These are phyloP conservation scores for Ceratothoa steindachneri DNA, from an alignment of 2,888 invertebrate species.

Conservation along the genomic window DNA sequence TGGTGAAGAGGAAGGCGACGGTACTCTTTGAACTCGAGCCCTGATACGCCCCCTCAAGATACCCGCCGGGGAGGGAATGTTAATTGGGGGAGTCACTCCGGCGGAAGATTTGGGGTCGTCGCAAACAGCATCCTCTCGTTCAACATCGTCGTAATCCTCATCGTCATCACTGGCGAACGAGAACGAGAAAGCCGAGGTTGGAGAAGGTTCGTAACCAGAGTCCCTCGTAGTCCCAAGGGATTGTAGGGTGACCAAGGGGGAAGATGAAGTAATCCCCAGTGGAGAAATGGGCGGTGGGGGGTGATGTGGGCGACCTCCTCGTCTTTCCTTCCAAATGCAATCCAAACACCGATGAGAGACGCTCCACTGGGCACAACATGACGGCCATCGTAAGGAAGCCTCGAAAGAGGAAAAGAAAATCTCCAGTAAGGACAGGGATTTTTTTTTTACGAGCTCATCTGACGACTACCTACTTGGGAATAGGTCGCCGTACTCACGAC, in stretches of 20 bases:
- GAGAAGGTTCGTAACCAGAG: slow-evolving; percentile 28
- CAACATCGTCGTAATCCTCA: background rate
- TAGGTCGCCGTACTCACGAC: too few species aligned
- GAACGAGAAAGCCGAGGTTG: slow-evolving; percentile 22
- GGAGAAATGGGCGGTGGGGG: background rate
- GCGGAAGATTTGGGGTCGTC: background rate
- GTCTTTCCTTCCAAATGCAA: background rate
- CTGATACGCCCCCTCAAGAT: background rate
- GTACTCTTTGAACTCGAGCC: too few species aligned
- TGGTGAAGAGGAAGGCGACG: too few species aligned
- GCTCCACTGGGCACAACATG: background rate
- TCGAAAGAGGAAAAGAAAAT: too few species aligned
- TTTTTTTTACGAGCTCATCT: too few species aligned
- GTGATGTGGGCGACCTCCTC: background rate
- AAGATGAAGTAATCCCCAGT: background rate
- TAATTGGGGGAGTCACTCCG: slow-evolving; percentile 25
- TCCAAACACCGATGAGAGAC: background rate
- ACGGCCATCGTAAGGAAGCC: too few species aligned
- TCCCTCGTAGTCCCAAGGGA: slow-evolving; percentile 17
- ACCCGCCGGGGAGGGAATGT: slow-evolving; percentile 5
- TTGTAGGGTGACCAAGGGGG: slow-evolving; percentile 22
- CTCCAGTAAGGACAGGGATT: too few species aligned
- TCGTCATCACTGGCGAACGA: slow-evolving; percentile 33
- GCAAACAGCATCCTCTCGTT: background rate
- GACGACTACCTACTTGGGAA: too few species aligned